A percentile compares a stretch with the other conserved stretches of the same genome.
These are phyloP conservation scores for Pangasius sanitwongsei DNA, from an alignment of 2,797 vertebrate genomes.

Conservation along the genomic window DNA sequence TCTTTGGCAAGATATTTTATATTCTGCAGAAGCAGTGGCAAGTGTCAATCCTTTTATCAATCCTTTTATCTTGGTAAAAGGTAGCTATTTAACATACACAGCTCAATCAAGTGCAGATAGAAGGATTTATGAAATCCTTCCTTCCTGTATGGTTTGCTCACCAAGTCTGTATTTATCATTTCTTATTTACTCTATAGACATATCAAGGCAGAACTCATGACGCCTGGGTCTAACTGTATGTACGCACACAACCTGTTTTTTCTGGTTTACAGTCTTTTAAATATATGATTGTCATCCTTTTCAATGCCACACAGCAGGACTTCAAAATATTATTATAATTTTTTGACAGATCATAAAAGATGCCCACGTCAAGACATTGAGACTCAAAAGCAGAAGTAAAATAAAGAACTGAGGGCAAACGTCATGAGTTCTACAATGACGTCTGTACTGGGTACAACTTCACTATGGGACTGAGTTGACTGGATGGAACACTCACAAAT, in stretches of 20 bases:
- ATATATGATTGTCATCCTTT: not conserved
- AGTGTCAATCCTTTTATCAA: no score
- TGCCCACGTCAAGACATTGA: not conserved
- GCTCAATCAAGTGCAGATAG: not conserved
- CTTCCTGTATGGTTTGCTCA: slow-evolving; percentile 1
- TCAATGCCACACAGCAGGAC: not conserved
- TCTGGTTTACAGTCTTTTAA: not conserved
- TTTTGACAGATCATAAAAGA: slow-evolving; percentile 4
- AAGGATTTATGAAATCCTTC: not conserved
- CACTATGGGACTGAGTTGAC: not conserved
- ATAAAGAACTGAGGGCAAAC: not conserved
- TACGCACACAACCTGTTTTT: not conserved
- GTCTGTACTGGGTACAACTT: not conserved
- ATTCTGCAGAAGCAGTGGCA: not conserved
- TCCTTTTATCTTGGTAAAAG: not conserved
- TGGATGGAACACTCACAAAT: not conserved
- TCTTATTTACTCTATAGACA: slow-evolving; percentile 5
- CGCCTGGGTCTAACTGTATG: not conserved
- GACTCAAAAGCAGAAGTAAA: not conserved
- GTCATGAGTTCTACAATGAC: slow-evolving; percentile 12
- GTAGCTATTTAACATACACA: not conserved
- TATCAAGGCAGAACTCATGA: not conserved
- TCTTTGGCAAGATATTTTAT: not conserved
- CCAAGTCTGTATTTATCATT: not conserved
- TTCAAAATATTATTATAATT: not conserved